These are phyloP conservation scores for Nematostella vectensis DNA, from an alignment of 92 coral and sea anemone genomes.

Conservation along the genomic window DNA sequence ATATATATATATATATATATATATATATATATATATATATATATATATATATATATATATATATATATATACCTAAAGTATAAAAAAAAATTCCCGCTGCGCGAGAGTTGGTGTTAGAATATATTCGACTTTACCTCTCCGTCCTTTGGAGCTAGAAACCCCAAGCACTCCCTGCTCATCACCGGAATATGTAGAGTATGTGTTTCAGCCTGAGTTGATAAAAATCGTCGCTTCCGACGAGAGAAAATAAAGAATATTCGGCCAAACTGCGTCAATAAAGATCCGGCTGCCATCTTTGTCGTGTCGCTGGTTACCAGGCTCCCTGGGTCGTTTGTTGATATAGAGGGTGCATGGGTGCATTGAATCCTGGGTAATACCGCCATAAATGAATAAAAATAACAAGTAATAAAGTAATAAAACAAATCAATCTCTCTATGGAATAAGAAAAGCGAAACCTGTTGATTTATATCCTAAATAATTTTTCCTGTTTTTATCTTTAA, in stretches of 20 bases:
- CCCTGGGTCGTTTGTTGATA: conserved; percentile 4
- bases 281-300: conserved; percentile 54
- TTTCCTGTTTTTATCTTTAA: too few relatives aligned
- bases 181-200: conserved; percentile 71
- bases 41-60: too few relatives aligned
- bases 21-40: too few relatives aligned
- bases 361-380: too few relatives aligned
- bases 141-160: conserved; percentile 70
- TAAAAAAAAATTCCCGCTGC: neutral
- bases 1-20: too few relatives aligned
- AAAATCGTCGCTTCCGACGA: conserved; percentile 32
- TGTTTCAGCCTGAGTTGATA: conserved; percentile 47
- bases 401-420: too few relatives aligned
- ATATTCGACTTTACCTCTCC: conserved; percentile 59
- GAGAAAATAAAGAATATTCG: conserved; percentile 52
- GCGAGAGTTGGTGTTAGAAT: neutral
- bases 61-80: neutral
- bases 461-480: too few relatives aligned
- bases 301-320: conserved; percentile 9
- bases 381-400: too few relatives aligned
- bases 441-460: too few relatives aligned
- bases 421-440: too few relatives aligned
- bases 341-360: too few relatives aligned
- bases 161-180: conserved; percentile 70
- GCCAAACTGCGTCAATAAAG: conserved; percentile 27